Percentiles rank a stretch among this genome's conserved stretches.
These are phyloP conservation scores for Heliconius himera DNA, from an alignment of 1,140 invertebrate species.

Conservation along the genomic window DNA sequence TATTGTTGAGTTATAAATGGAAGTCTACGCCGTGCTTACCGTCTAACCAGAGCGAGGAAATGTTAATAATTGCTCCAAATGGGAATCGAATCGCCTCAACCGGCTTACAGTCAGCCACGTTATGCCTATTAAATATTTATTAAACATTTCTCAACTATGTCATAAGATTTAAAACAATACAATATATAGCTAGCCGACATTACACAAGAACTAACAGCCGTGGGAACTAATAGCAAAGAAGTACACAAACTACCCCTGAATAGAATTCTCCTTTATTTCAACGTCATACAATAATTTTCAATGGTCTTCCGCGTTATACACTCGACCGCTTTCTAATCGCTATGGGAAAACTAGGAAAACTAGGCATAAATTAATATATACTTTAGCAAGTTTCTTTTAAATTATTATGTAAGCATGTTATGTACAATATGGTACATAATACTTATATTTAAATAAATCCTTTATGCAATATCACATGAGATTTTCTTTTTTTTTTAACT, in stretches of 20 bases:
- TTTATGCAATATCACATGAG: no score
- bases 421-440: not conserved
- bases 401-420: not conserved
- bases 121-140: no score
- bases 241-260: constrained; percentile 35
- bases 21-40: no score
- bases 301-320: constrained; percentile 42
- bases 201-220: constrained; percentile 18
- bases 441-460: not conserved
- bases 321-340: constrained; percentile 41
- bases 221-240: constrained; percentile 30
- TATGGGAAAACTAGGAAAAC: constrained; percentile 32
- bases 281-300: constrained; percentile 38
- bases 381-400: not conserved
- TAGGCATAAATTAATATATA: not conserved
- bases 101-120: no score
- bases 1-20: not conserved
- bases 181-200: not conserved
- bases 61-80: no score
- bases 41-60: no score
- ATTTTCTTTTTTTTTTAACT: no score
- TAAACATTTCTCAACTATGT: not conserved
- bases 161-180: not conserved
- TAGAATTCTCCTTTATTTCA: constrained; percentile 36
- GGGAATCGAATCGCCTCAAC: no score